Base-by-base conservation (phyloP, 2,797 vertebrate genomes). In the Strix occidentalis region DNA sequence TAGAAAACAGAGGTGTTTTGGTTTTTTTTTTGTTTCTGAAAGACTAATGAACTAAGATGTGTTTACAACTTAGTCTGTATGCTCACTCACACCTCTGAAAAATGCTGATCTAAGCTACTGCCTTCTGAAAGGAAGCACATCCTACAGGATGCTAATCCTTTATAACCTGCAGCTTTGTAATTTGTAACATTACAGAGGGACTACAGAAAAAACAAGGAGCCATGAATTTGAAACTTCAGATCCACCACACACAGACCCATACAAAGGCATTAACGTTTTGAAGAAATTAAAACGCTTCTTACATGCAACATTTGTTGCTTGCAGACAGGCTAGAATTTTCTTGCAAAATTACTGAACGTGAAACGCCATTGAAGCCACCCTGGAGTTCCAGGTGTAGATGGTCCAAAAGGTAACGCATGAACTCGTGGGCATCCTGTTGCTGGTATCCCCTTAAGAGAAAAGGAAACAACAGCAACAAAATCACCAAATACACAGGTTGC, bases 341-440 rank as follows among this genome's bases (percentile, higher is more conserved):
- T 93, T 98, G 98, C 84, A 98, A 85, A 46, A 99, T 95, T 35
- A 98, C 96, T 3, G 98, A 97, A 66, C 98, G 98, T 41, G 98
- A 97, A 17, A 98, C 98, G 10, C 99, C 99, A 3, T 99, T 99
- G 95, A 98, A 98, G 87, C 98, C 98, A 16, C 98, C 98, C 95
- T 99, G 99, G 25, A 99, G 99, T 96, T 99, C 99, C 97, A 99
- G 97, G 97, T 99, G 99, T 37, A 99, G 99, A 87, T 99, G 99
- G 96, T 99, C 99, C 98, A 99, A 96, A 90, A 99, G 98, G 98
- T 99, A 99, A 25, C 99, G 99, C 99, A 99, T 99, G 97, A 99
- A 99, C 95, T 99, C 99, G 5, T 99, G 99, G 74, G 99, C 99
- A 24, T 99, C 99, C 97, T 99, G 99, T 95, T 99, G 99, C 97